A percentile compares a stretch with the other conserved stretches of the same genome.
phyloP scores from a whole-genome alignment of 2,113 vertebrate genomes.

The Apus apus region DNA sequence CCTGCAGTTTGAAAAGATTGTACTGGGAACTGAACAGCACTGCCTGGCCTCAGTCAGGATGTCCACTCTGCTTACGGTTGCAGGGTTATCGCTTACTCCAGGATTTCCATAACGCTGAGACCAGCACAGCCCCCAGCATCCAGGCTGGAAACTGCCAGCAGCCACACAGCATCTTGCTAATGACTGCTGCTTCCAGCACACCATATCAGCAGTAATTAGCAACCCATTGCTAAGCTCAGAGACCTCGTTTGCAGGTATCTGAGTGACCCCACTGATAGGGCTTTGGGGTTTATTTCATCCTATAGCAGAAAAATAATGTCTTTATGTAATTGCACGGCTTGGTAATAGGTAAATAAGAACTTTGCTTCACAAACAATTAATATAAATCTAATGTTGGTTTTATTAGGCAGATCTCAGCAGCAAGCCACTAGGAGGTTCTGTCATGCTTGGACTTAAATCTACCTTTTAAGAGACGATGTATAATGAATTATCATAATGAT shows the following conservation, averaged over 20 bases:
- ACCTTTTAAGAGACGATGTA: not conserved
- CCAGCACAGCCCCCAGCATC: not conserved
- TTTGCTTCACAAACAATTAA: not conserved
- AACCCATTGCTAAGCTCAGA: not conserved
- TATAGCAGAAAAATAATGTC: not conserved
- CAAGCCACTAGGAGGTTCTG: not conserved
- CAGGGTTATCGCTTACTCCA: not conserved
- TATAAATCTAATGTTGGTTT: not conserved
- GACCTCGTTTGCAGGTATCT: not conserved
- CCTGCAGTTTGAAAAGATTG: not conserved
- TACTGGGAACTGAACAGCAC: not conserved
- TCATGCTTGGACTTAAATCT: not conserved
- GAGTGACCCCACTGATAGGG: not conserved
- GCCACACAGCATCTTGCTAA: not conserved
- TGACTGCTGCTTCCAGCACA: not conserved
- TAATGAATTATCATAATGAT: conserved; percentile 28
- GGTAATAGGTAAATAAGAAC: not conserved
- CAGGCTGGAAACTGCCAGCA: not conserved
- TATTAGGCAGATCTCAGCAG: not conserved
- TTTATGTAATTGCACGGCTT: not conserved
- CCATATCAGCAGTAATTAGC: not conserved
- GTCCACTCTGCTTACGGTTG: not conserved
- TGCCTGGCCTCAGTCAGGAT: not conserved
- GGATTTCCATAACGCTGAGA: not conserved
- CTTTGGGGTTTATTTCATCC: not conserved